Percentiles rank a stretch among this genome's conserved stretches.
These are phyloP conservation scores for Pogonomyrmex californicus DNA, from an alignment of 1,140 invertebrate genomes.

Conservation along the genomic window DNA sequence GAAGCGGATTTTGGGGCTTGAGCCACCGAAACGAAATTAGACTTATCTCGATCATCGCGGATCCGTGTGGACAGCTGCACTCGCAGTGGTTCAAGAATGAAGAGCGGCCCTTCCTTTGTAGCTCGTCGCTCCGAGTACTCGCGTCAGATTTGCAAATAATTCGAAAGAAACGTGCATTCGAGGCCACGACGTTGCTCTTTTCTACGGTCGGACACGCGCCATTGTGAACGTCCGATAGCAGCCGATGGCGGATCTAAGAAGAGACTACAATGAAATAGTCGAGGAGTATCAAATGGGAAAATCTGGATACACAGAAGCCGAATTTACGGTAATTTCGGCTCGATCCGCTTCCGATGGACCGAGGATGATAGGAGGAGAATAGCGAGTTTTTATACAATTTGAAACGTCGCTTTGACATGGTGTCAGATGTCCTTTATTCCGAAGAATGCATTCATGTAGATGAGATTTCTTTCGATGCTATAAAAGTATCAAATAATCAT, in stretches of 20 bases:
- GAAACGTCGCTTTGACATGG: conserved; percentile 50
- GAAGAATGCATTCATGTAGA: background rate
- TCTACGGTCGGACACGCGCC: conserved; percentile 71
- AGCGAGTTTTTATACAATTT: conserved; percentile 59
- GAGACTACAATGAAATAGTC: conserved; percentile 59
- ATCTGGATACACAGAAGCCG: conserved; percentile 31
- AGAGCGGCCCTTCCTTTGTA: conserved; percentile 56
- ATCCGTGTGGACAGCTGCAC: conserved; percentile 70
- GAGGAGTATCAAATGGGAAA: conserved; percentile 14
- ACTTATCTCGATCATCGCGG: conserved; percentile 79
- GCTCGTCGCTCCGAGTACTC: conserved; percentile 16
- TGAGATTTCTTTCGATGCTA: background rate
- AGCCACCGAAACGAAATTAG: conserved; percentile 77
- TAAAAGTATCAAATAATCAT: conserved; percentile 3
- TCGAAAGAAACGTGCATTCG: conserved; percentile 27
- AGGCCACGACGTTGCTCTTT: conserved; percentile 70
- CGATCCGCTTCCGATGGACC: conserved; percentile 57
- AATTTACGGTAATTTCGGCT: conserved; percentile 66
- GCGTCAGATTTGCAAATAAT: conserved; percentile 73
- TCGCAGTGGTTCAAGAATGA: conserved; percentile 51
- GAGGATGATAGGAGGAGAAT: conserved; percentile 55
- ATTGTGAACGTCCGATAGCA: conserved; percentile 69
- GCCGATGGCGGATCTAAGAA: conserved; percentile 56
- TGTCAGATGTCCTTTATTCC: conserved; percentile 36
- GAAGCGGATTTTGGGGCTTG: conserved; percentile 75